Base-by-base conservation (phyloP, 2,797 vertebrate genomes). In the Monodelphis domestica region DNA sequence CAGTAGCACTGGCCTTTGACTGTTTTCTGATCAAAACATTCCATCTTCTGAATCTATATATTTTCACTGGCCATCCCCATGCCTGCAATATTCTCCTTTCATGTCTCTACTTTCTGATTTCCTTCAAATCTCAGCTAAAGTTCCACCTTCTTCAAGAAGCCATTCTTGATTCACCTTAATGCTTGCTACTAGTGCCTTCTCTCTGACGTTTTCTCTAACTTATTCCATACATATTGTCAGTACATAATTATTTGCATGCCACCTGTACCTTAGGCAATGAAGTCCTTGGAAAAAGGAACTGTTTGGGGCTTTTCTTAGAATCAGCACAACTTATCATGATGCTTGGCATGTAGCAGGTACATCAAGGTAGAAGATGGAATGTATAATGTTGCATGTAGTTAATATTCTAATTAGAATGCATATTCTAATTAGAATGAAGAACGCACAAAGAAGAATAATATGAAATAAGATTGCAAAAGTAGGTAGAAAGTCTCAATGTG, bases 301-400 rank as follows among this genome's bases (percentile, higher is more conserved):
- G 5, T 70, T 70, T 70, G 70, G n/a, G 33, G 33, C 38, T 59
- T 70, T 70, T 70, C 5, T 1, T 70, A n/a, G 15, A n/a, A 33
- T 38, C 59, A 29, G 28, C 11, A 70, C 59, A 17, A 38, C 33
- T 70, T 70, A 70, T 4, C 17, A n/a, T 12, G 33, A 63, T 63
- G 63, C 30, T 1, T n/a, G 3, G 57, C 57, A 59, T 12, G 33
- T 59, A 57, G 30, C 59, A 70, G 5, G 15, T 38, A 70, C 33
- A 70, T 70, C 14, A n/a, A 21, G 17, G 14, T 21, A 70, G 33
- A 3, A 1, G n/a, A 38, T 17, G 59, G 26, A 70, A 70, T 70
- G n/a, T n/a, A n/a, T n/a, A n/a, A n/a, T n/a, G 33, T 17, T 17
- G 33, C 1, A n/a, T 21, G 6, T 0, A 17, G 33, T 5, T 14